Conservation (phyloP, 2,888 invertebrate genomes). For the Merodon equestris region DNA sequence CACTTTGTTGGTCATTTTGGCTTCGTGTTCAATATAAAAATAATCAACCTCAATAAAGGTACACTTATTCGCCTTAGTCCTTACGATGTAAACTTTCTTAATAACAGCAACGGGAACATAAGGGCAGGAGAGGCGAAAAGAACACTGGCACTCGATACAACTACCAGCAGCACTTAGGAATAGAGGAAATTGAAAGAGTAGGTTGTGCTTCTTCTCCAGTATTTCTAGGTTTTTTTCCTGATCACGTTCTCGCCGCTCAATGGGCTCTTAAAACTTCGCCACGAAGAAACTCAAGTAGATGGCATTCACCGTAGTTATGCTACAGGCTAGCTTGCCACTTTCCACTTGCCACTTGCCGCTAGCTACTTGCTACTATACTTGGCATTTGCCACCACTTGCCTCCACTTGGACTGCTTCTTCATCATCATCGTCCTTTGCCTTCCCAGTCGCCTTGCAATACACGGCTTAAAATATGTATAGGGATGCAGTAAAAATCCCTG, state of each 20-base stretch:
- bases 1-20: too few relatives aligned
- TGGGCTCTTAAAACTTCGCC: constrained; percentile 60
- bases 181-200: constrained; percentile 47
- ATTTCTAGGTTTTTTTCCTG: constrained; percentile 23
- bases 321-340: constrained; percentile 1
- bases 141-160: constrained; percentile 29
- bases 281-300: constrained; percentile 43
- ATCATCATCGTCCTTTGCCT: constrained; percentile 11
- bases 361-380: constrained; percentile 11
- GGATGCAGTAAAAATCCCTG: constrained; percentile 55
- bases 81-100: too few relatives aligned
- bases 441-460: constrained; percentile 25
- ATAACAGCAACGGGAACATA: too few relatives aligned
- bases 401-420: not conserved
- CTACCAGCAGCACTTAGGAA: constrained; percentile 37
- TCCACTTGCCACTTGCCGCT: constrained; percentile 36
- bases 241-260: constrained; percentile 61
- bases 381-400: too few relatives aligned
- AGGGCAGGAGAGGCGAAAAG: not conserved
- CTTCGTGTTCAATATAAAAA: too few relatives aligned
- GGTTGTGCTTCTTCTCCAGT: too few relatives aligned
- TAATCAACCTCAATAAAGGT: too few relatives aligned
- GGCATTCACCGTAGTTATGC: constrained; percentile 27
- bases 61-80: too few relatives aligned
- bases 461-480: not conserved